Evolutionary conservation across 2,113 vertebrate genomes (phyloP).

Genomic region (Eulemur rufifrons): DNA sequence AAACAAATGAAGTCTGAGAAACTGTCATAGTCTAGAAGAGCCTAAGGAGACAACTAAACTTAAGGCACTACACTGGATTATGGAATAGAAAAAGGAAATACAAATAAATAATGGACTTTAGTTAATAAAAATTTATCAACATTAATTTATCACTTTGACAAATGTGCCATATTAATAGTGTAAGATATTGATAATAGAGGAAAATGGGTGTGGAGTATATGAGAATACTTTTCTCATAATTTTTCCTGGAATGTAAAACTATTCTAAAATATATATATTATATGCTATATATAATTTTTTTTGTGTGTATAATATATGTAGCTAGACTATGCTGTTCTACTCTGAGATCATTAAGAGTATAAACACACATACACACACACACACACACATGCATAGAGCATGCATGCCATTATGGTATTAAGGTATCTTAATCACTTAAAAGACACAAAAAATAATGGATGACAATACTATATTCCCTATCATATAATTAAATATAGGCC

Average conservation of each 20-base stretch:
- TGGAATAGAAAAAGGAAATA: background rate
- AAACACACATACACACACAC: background rate
- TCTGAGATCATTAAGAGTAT: background rate
- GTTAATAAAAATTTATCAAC: background rate
- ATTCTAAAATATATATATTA: background rate
- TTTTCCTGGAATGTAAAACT: background rate
- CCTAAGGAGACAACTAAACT: background rate
- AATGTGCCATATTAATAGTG: background rate
- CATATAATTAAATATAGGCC: background rate
- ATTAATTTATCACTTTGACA: background rate
- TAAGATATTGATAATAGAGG: background rate
- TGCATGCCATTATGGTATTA: background rate
- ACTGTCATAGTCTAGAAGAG: background rate
- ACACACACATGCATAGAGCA: background rate
- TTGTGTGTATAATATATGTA: background rate
- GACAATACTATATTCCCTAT: no score
- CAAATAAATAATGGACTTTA: background rate
- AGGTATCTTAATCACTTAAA: background rate
- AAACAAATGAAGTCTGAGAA: background rate
- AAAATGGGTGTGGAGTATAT: background rate
- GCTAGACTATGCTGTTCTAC: background rate
- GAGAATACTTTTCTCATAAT: background rate
- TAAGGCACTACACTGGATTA: background rate
- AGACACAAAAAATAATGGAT: background rate
- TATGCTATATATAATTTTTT: background rate